Evolutionary conservation across 1,140 invertebrate species (phyloP).

Genomic region (Drosophila nigromelanica): DNA sequence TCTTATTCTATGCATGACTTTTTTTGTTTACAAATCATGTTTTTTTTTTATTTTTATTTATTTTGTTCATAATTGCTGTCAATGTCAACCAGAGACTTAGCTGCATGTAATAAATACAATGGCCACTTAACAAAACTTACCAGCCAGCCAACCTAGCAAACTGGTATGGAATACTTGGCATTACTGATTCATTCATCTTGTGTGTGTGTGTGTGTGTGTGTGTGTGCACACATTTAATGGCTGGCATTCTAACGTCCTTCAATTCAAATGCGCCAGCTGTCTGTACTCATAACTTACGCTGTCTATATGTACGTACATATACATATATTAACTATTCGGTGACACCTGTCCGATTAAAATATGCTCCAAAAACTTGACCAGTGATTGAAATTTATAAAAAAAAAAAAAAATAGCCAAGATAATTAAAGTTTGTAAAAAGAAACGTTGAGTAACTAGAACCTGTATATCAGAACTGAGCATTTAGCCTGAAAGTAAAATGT

Average conservation of each 20-base stretch:
- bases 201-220: too few species aligned
- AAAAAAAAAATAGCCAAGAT: too few species aligned
- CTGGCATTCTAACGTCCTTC: conserved; percentile 53
- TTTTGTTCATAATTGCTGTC: conserved; percentile 15
- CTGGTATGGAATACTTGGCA: conserved; percentile 2
- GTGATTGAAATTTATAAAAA: not conserved
- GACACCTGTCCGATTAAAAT: not conserved
- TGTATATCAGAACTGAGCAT: too few species aligned
- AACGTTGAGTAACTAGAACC: too few species aligned
- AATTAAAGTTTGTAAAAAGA: too few species aligned
- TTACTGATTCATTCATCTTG: conserved; percentile 27
- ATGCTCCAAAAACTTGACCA: not conserved
- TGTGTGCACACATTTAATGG: not conserved
- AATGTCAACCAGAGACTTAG: conserved; percentile 49
- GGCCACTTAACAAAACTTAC: conserved; percentile 24
- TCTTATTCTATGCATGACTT: conserved; percentile 4
- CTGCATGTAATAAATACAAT: conserved; percentile 27
- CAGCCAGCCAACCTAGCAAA: conserved; percentile 3
- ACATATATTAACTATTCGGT: not conserved
- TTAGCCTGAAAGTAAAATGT: too few species aligned
- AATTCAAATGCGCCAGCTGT: conserved; percentile 50
- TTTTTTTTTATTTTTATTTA: not conserved
- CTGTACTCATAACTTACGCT: not conserved
- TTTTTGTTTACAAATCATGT: too few species aligned
- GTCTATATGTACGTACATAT: not conserved